Evolutionary conservation across 2,888 invertebrate species (phyloP).

Genomic region (Caenorhabditis doughertyi): DNA sequence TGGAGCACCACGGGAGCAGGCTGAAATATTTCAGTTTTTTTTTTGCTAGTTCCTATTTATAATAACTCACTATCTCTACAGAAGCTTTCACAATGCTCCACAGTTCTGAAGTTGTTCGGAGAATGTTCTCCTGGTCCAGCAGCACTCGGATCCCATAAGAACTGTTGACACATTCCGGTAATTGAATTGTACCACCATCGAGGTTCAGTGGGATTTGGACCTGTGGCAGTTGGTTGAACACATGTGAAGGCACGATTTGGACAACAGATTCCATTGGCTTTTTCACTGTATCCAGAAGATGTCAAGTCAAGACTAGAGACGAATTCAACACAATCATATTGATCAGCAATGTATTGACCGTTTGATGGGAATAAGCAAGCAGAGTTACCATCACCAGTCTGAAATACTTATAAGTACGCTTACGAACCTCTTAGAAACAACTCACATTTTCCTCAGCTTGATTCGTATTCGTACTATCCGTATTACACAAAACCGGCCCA

Average conservation of each 20-base stretch:
- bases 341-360: slow-evolving; percentile 74
- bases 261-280: slow-evolving; percentile 77
- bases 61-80: slow-evolving; percentile 71
- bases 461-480: slow-evolving; percentile 69
- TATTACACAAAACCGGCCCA: slow-evolving; percentile 76
- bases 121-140: slow-evolving; percentile 75
- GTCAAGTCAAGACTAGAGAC: slow-evolving; percentile 74
- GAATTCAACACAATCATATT: slow-evolving; percentile 77
- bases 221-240: slow-evolving; percentile 76
- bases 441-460: slow-evolving; percentile 70
- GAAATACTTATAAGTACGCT: neutral
- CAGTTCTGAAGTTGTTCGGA: slow-evolving; percentile 76
- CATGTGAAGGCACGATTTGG: slow-evolving; percentile 77
- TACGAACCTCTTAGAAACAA: neutral
- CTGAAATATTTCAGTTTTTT: slow-evolving; percentile 52
- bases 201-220: slow-evolving; percentile 77
- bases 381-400: slow-evolving; percentile 75
- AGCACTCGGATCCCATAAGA: slow-evolving; percentile 77
- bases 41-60: neutral
- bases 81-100: slow-evolving; percentile 76
- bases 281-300: slow-evolving; percentile 73
- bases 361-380: slow-evolving; percentile 76
- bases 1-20: slow-evolving; percentile 73
- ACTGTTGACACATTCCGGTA: slow-evolving; percentile 76
- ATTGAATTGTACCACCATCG: slow-evolving; percentile 76